Evolutionary conservation across 2,113 vertebrate species (phyloP).

Genomic region (Psilopsiagon aurifrons): DNA sequence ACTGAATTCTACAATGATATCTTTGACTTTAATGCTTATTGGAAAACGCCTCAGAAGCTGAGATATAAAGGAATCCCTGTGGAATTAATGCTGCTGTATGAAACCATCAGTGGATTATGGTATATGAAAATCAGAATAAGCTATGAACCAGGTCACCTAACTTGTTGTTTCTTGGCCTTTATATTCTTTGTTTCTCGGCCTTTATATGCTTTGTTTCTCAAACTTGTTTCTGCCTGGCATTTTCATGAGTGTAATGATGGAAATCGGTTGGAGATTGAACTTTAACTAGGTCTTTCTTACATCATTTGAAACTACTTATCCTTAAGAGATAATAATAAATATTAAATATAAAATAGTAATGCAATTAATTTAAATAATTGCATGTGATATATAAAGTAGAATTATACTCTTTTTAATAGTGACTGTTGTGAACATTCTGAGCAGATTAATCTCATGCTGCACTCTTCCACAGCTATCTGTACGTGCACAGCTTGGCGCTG

Average conservation of each 20-base stretch:
- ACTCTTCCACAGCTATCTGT: conserved; percentile 72
- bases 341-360: neutral
- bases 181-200: neutral
- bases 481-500: conserved; percentile 77
- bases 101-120: neutral
- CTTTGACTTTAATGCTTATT: neutral
- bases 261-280: neutral
- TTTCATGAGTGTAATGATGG: neutral
- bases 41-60: neutral
- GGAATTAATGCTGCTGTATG: neutral
- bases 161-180: neutral
- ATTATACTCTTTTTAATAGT: neutral
- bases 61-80: neutral
- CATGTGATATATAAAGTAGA: neutral
- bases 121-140: neutral
- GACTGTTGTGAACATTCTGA: neutral
- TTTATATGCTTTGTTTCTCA: neutral
- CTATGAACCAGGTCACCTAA: neutral
- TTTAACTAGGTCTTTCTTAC: neutral
- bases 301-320: neutral
- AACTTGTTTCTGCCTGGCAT: neutral
- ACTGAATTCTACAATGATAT: neutral
- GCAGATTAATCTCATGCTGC: neutral
- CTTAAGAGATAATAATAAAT: neutral
- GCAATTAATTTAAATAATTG: neutral